A percentile compares a stretch with the other conserved stretches of the same genome.
phyloP scores from a whole-genome alignment of 2,113 vertebrate genomes.

The Rallus limicola region DNA sequence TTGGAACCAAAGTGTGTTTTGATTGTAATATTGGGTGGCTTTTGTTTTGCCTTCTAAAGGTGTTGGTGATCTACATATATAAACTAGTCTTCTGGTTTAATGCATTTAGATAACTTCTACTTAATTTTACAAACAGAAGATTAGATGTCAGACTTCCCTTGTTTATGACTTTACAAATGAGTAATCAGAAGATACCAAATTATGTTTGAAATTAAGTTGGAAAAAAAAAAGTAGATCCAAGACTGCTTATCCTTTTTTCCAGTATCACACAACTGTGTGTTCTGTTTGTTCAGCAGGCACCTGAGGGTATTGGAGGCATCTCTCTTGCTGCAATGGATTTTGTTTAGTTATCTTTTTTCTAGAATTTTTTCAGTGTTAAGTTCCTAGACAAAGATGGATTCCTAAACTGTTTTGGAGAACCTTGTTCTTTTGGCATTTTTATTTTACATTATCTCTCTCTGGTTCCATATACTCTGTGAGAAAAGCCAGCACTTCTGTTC shows the following conservation, averaged over 20 bases:
- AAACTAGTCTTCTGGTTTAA: background rate
- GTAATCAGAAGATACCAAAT: background rate
- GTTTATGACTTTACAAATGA: background rate
- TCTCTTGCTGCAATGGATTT: background rate
- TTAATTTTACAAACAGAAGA: background rate
- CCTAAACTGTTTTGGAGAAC: background rate
- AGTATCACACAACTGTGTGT: background rate
- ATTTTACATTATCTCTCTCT: background rate
- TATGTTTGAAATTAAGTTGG: background rate
- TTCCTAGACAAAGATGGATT: background rate
- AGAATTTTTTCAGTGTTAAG: background rate
- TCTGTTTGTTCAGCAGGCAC: background rate
- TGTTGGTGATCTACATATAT: background rate
- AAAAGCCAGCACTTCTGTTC: background rate
- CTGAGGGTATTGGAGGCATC: background rate
- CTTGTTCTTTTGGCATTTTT: background rate
- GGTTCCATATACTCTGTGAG: background rate
- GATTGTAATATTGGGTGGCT: background rate
- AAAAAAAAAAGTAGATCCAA: background rate
- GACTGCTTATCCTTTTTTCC: background rate
- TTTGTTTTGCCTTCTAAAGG: background rate
- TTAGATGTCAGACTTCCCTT: background rate
- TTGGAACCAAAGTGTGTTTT: background rate
- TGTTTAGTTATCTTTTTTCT: background rate
- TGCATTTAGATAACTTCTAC: background rate